Evolutionary conservation across 2,113 vertebrate genomes (phyloP).

Genomic region (Australoheros scitulus): DNA sequence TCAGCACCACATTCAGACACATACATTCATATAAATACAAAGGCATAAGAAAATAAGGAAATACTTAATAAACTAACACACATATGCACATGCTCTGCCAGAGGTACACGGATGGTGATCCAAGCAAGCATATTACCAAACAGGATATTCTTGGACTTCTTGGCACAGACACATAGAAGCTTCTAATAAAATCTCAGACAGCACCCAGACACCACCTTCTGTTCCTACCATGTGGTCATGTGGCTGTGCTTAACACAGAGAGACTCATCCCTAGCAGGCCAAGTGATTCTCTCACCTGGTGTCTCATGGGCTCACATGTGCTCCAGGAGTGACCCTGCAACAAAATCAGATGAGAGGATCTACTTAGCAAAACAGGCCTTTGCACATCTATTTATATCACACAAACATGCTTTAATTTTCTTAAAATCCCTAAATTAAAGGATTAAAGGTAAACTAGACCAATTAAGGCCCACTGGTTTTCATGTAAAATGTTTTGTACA

Average conservation of each 20-base stretch:
- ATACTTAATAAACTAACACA: conserved; percentile 9
- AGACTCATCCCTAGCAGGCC: conserved; percentile 29
- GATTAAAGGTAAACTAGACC: background rate
- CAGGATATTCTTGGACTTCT: conserved; percentile 68
- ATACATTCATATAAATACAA: background rate
- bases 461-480: conserved; percentile 6
- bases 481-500: background rate
- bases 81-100: conserved; percentile 38
- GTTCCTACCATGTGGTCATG: conserved; percentile 58
- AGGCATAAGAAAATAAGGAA: conserved; percentile 10
- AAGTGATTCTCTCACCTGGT: conserved; percentile 30
- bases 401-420: background rate
- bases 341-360: conserved; percentile 15
- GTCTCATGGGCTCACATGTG: conserved; percentile 60
- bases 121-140: conserved; percentile 60
- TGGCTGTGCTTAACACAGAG: conserved; percentile 38
- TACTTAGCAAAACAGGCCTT: conserved; percentile 7
- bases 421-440: conserved; percentile 15
- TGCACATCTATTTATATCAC: background rate
- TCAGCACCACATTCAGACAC: background rate
- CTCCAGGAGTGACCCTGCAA: background rate
- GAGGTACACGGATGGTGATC: conserved; percentile 39
- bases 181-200: conserved; percentile 72
- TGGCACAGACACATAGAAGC: conserved; percentile 69
- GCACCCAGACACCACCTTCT: conserved; percentile 72